Evolutionary conservation across 2,888 invertebrate species (phyloP).

Genomic region (Agriotes lineatus): DNA sequence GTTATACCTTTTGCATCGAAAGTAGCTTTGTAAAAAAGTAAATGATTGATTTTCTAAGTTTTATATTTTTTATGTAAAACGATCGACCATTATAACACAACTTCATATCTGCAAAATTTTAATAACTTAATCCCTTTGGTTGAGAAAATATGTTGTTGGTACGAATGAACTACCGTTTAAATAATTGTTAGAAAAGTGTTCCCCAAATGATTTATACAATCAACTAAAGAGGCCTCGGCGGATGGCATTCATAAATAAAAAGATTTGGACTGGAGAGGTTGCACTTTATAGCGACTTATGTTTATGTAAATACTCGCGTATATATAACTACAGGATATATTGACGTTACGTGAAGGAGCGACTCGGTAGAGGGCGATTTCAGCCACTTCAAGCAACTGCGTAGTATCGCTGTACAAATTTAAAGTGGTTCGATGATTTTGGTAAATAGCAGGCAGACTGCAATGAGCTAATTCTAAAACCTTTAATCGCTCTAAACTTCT

Average conservation of each 20-base stretch:
- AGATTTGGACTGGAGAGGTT: background rate
- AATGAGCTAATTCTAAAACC: no score
- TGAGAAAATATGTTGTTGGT: no score
- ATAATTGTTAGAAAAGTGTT: background rate
- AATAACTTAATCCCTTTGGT: no score
- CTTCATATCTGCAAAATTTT: background rate
- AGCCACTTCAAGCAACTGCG: background rate
- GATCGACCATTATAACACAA: no score
- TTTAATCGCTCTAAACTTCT: no score
- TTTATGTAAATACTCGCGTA: constrained; percentile 5
- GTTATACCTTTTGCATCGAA: no score
- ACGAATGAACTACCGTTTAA: background rate
- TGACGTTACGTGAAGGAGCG: constrained; percentile 5
- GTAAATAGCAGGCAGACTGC: no score
- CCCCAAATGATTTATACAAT: background rate
- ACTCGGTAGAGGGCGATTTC: background rate
- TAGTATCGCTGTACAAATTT: background rate
- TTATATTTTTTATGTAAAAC: no score
- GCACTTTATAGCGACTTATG: background rate
- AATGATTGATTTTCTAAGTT: no score
- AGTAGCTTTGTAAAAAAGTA: no score
- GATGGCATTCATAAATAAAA: constrained; percentile 9
- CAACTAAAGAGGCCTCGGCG: background rate
- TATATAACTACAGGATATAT: constrained; percentile 6
- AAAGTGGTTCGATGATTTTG: background rate